Evolutionary conservation across 1,140 invertebrate species (phyloP), one percentile per base, ranked within the genome.

Genomic region (Neotoxoptera formosana): DNA sequence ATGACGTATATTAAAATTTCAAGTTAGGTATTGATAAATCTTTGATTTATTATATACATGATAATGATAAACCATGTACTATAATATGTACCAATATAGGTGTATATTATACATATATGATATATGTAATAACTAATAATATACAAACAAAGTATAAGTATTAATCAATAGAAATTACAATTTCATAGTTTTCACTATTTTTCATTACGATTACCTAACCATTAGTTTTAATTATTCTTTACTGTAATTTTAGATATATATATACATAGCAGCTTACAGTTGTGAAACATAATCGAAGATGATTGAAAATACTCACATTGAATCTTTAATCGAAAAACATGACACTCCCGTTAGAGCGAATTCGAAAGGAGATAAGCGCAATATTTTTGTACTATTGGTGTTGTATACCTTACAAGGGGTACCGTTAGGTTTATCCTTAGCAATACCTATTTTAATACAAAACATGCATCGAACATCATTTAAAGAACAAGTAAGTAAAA

Each of bases 361-460:
- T 53, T 34, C 34, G 17, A 93, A 56, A 94, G 97, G 97, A 21
- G 97, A 98, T 95, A 96, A 96, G 94, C 95, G 95, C 81, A 98
- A 98, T 95, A 98, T 99, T 94, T 96, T 97, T 8, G 96, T 99
- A 81, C 96, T 99, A 84, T 96, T 99, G 94, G 98, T 99, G 95
- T 96, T 99, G 3, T 99, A 99, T 95, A 96, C 99, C 60, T 96
- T 99, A 11, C 99, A 99, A 96, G 99, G 99, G 4, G 98, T 99
- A 95, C 99, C 99, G 6, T 95, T 99, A 14, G 99, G 99, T 14
- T 95, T 99, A 30, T 98, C 97, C 81, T 97, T 97, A 23, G 98
- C 98, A 56, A 97, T 99, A 94, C 99, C 99, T 7, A 98, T 99
- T 97, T 96, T 99, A 84, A 96, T 99, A 84, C 98, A 99, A 95